Base-by-base conservation (phyloP, 2,888 invertebrate genomes). In the Melanostoma mellinum region DNA sequence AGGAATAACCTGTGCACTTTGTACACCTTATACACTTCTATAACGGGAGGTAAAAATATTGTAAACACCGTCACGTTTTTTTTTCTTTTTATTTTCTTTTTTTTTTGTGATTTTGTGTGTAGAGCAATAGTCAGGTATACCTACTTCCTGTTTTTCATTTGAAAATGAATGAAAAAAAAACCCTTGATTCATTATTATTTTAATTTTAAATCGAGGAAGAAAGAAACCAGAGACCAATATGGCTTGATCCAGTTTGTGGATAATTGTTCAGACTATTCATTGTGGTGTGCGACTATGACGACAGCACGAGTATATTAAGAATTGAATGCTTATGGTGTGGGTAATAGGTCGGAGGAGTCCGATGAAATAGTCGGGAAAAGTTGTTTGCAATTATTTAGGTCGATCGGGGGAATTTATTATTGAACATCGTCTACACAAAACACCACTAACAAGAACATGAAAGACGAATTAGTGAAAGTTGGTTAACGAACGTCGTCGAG, bases 1-100 rank as follows among this genome's bases (percentile, higher is more conserved):
- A 55, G 61, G 82, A 60, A 78, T 78, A 78, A 78, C 78, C 78
- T 78, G 82, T 82, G 65, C 73, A 65, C 82, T 77, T 72, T 77
- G 40, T 63, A 73, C 61, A 68, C 72, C 48, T 68, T 63, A 46
- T 52, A 55, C 50, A 61, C 50, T 38, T 20, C 36, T n/a, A 68
- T 38, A 50, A 69, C n/a, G 6, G 5, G 52, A 77, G 46, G 46
- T 42, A 72, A 61, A 35, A 56, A 38, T 30, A 10, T 63, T 73
- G 77, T 73, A 82, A 82, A 77, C 76, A 48, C 40, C 33, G 60
- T 38, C 67, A 50, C 20, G 46, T 48, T 20, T 9, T 48, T 20
- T 9, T 44, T 42, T 72, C 3, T 33, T 8, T 36, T 2, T 20
- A 6, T 20, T 52, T 72, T 68, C 33, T 9, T 50, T 40, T 35